Base-by-base conservation (phyloP, 53 echinoderm and acorn worm genomes). In the Paracentrotus lividus region DNA sequence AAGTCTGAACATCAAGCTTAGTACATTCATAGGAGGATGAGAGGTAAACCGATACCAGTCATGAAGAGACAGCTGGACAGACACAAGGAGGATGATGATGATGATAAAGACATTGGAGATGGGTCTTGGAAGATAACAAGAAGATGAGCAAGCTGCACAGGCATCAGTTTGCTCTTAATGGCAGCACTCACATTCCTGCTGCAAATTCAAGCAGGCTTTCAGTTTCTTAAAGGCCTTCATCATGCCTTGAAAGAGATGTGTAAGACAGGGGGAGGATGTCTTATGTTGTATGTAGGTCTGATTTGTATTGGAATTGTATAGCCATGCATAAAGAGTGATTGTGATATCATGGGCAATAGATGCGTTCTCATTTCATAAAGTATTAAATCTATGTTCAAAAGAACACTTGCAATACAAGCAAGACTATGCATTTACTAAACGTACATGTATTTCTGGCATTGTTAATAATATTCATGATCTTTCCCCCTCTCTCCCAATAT, bases 141-240 rank as follows among this genome's bases (percentile, higher is more conserved):
- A 86, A 54, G 86, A 86, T 56, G 86, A 54, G n/a, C n/a, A n/a
- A n/a, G 56, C 86, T 86, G 86, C 86, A 86, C 86, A 86, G 54
- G 31, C 53, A 85, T 85, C 20, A 32, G 23, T 33, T 36, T 15
- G 53, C 56, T 86, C 57, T 53, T 55, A 53, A 86, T 86, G 86
- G 86, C 34, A 56, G 86, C 55, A 54, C 53, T 86, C 86, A 43
- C 55, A 89, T 89, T 89, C 89, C 89, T 89, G 89, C 89, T 64
- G 61, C 55, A 56, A 57, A 89, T 89, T 89, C n/a, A 26, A 26
- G 86, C 86, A 86, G 54, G 47, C 81, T 81, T 81, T 56, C 23
- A n/a, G 89, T 64, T 61, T 64, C 43, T 89, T 89, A 89, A 89
- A 89, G 89, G 89, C 61, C 89, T 20, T 42, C 42, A 4, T 59